Conservation (phyloP, 2,797 vertebrate species). For the Labeo calbasu region DNA sequence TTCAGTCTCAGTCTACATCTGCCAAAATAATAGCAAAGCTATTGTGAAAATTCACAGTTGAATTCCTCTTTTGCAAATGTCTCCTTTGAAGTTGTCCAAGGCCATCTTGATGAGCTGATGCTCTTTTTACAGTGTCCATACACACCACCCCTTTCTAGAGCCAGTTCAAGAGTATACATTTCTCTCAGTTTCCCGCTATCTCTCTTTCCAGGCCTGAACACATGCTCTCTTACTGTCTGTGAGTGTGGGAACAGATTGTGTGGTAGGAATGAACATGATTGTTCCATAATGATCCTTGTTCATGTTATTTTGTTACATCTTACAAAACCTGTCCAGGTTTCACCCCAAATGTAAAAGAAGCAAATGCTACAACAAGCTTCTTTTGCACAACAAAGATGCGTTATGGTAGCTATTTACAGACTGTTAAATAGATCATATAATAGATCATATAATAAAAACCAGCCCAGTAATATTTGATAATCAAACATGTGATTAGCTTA, state of each 20-base stretch:
- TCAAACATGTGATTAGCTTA: neutral
- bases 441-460: too few species aligned
- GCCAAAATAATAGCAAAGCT: slow-evolving; percentile 25
- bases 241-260: slow-evolving; percentile 14
- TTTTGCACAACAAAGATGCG: too few species aligned
- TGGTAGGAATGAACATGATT: neutral
- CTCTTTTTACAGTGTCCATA: slow-evolving; percentile 11
- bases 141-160: slow-evolving; percentile 38
- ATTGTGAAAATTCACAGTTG: slow-evolving; percentile 36
- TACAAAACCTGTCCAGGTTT: neutral
- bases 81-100: slow-evolving; percentile 18
- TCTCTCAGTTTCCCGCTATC: slow-evolving; percentile 17
- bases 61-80: slow-evolving; percentile 27
- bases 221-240: neutral
- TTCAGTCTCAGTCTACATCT: slow-evolving; percentile 32
- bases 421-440: too few species aligned
- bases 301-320: neutral
- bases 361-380: too few species aligned
- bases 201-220: slow-evolving; percentile 15
- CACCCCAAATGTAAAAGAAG: neutral
- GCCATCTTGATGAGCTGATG: slow-evolving; percentile 27
- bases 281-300: neutral
- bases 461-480: neutral
- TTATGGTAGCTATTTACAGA: neutral
- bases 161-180: slow-evolving; percentile 46